phyloP scores from a whole-genome alignment of 1,140 invertebrate species.

The Rhyacophila brunnea region DNA sequence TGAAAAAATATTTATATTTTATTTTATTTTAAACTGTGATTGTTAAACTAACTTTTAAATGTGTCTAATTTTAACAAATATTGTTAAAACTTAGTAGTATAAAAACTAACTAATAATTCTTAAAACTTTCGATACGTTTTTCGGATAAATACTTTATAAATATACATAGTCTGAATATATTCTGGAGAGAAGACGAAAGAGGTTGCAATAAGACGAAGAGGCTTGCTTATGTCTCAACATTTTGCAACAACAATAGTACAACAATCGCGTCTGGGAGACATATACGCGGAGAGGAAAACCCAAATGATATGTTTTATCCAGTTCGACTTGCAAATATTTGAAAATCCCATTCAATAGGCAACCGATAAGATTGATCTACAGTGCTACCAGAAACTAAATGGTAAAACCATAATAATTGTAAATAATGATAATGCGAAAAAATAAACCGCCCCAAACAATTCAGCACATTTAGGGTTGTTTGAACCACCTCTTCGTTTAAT shows the following conservation, averaged over 20 bases:
- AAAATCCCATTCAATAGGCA: conserved; percentile 32
- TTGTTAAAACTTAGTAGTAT: too few relatives aligned
- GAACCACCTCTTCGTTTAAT: too few relatives aligned
- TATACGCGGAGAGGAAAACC: conserved; percentile 20
- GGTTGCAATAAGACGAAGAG: conserved; percentile 17
- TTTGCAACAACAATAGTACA: conserved; percentile 7
- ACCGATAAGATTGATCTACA: conserved; percentile 27
- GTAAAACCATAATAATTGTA: too few relatives aligned
- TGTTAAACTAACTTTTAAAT: too few relatives aligned
- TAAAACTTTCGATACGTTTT: too few relatives aligned
- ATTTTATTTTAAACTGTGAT: too few relatives aligned
- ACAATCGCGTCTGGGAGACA: conserved; percentile 12
- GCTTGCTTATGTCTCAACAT: conserved; percentile 15
- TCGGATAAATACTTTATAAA: neutral
- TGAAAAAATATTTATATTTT: too few relatives aligned
- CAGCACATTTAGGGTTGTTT: too few relatives aligned
- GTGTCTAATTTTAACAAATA: too few relatives aligned
- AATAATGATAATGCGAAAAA: too few relatives aligned
- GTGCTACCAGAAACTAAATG: neutral
- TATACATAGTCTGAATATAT: neutral
- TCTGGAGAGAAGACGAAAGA: neutral
- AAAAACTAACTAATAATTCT: too few relatives aligned
- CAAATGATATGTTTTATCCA: conserved; percentile 36
- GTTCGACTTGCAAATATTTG: conserved; percentile 36
- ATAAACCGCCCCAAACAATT: too few relatives aligned